Base-by-base conservation (phyloP, 2,113 vertebrate species). In the Cololabis saira region DNA sequence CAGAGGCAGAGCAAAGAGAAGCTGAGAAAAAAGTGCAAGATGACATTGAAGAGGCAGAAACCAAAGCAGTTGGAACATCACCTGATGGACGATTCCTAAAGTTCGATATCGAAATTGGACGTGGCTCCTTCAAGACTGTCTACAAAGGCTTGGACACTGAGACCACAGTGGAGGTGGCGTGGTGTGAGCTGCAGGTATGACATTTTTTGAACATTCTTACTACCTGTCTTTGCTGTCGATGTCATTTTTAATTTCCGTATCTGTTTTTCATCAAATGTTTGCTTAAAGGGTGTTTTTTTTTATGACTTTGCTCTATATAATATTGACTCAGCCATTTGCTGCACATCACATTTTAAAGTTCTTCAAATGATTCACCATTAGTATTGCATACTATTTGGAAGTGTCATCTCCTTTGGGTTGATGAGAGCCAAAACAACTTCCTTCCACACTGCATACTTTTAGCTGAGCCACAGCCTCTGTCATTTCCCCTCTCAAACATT, bases 111-210 rank as follows among this genome's bases (percentile, higher is more conserved):
- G 98, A 99, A 88, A 98, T 99, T 49, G 98, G 98, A 87, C 93
- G 96, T 75, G 98, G 98, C 47, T 99, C 98, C 49, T 99, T 99
- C 86, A 99, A 98, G 93, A 99, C 98, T 0, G 98, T 98, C 56
- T 99, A 99, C 89, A 98, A 98, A 84, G 98, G 97, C 43, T 90
- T 99, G 89, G 98, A 99, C 90, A 99, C 97, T 0, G 98, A 99
- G 65, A 98, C 98, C 40, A 99, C 98, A 0, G 97, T 99, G 91
- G 98, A 99, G 83, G 98, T 99, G 10, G 98, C 97, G 65, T 99
- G 98, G 98, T 99, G 98, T 62, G 98, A 99, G 84, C 89, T 99
- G 57, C 98, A 99, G 97, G 98, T 98, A 95, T 90, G 86, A 70
- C 43, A 53, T 22, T 57, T 7, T 3, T 12, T 21, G 27, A 47